phyloP scores from a whole-genome alignment of 2,113 vertebrate species.

The Callocephalon fimbriatum region DNA sequence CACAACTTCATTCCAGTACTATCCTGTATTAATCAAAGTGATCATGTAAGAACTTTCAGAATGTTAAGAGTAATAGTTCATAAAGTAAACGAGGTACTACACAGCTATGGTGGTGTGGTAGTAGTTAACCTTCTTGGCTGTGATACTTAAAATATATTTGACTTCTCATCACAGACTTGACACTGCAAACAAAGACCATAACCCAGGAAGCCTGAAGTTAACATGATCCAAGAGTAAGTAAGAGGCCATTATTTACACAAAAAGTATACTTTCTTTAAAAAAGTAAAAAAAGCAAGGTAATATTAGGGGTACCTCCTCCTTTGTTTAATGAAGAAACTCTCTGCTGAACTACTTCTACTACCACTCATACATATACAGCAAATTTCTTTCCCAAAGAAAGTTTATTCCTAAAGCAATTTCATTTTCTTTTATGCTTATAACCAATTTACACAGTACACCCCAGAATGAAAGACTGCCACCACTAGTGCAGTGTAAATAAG shows the following conservation, averaged over 20 bases:
- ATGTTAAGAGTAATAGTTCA: neutral
- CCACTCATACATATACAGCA: neutral
- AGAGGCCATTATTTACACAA: neutral
- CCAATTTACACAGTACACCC: neutral
- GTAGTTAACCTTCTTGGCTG: neutral
- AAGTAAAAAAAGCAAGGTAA: neutral
- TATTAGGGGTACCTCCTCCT: neutral
- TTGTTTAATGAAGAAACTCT: neutral
- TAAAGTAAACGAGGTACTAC: neutral
- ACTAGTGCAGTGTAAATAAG: neutral
- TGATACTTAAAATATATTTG: neutral
- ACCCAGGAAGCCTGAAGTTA: neutral
- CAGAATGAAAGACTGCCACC: neutral
- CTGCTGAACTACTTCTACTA: neutral
- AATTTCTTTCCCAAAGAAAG: neutral
- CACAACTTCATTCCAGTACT: conserved; percentile 98
- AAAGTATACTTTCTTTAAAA: neutral
- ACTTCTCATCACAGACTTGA: neutral
- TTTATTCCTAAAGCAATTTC: conserved; percentile 8
- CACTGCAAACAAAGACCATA: neutral
- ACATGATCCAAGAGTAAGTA: neutral
- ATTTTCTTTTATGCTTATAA: conserved; percentile 26
- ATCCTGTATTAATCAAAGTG: conserved; percentile 79
- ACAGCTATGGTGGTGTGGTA: neutral
- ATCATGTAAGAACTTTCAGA: neutral